Conservation (phyloP, 2,113 vertebrate species). For the Capreolus pygargus region DNA sequence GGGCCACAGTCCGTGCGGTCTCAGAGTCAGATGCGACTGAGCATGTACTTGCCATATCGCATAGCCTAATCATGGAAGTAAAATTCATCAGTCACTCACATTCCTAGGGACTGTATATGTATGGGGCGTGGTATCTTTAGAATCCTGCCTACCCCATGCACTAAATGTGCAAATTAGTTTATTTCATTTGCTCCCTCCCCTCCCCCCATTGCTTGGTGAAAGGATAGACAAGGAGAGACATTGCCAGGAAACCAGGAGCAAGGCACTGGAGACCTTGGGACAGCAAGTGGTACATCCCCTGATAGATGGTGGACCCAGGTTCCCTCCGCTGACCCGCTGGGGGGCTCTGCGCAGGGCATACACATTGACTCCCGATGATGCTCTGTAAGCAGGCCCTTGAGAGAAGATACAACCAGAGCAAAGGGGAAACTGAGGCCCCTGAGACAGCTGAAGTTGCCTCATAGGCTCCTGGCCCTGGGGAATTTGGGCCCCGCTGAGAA, state of each 20-base stretch:
- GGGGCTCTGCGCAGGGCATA: neutral
- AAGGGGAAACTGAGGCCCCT: neutral
- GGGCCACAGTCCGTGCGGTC: neutral
- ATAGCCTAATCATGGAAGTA: neutral
- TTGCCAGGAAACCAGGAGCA: neutral
- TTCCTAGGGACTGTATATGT: neutral
- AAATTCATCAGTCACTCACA: neutral
- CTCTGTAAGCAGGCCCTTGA: neutral
- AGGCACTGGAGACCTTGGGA: neutral
- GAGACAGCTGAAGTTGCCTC: neutral
- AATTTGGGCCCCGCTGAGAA: neutral
- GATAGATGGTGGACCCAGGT: too few species aligned
- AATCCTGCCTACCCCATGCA: neutral
- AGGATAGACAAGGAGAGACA: neutral
- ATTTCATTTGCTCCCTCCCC: neutral
- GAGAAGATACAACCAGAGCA: neutral
- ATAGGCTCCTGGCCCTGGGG: neutral
- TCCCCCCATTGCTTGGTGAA: neutral
- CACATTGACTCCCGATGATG: too few species aligned
- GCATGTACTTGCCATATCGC: accelerated
- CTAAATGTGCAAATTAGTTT: neutral
- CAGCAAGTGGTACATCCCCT: neutral
- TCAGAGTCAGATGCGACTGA: neutral
- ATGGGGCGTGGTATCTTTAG: neutral
- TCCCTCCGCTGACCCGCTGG: neutral